Evolutionary conservation across 2,797 vertebrate genomes (phyloP), one percentile per base, ranked within the genome.

Genomic region (Danio choprae): DNA sequence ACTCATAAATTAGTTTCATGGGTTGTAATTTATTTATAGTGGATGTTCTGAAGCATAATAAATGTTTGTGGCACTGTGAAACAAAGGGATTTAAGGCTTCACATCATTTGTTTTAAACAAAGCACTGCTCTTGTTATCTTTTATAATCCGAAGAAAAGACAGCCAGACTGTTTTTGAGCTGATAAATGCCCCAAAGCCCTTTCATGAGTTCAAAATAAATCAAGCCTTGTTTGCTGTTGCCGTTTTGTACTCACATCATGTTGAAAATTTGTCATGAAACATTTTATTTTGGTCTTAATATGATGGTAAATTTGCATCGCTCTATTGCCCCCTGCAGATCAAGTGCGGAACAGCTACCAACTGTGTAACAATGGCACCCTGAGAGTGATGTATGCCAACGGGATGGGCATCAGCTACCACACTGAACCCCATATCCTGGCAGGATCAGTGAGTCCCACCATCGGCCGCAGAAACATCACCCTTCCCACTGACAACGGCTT

Each of bases 291-390:
- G 11, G 44, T 20, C 3, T 65, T 67, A 41, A 15, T 58, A 44
- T 9, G 22, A 13, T 62, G 29, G 29, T 51, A 4, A 58, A 13
- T 71, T 36, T 48, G 12, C 80, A 50, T 18, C 41, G 62, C 73
- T 76, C 18, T 79, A 12, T 87, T 76, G 83, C 78, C 86, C 72
- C 86, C 89, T 91, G 87, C 92, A 99, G 98, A 99, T 94, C 98
- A 99, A 94, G 98, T 99, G 88, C 95, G 98, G 88, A 99, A 99
- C 94, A 99, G 95, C 93, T 99, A 99, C 91, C 97, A 98, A 92
- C 94, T 99, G 87, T 99, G 97, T 87, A 98, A 97, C 89, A 99
- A 99, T 2, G 98, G 98, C 60, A 99, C 98, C 59, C 93, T 99
- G 90, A 93, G 97, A 89, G 97, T 99, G 88, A 95, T 98, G 96